Base-by-base conservation (phyloP, 1,140 invertebrate species). In the Listronotus oregonensis region DNA sequence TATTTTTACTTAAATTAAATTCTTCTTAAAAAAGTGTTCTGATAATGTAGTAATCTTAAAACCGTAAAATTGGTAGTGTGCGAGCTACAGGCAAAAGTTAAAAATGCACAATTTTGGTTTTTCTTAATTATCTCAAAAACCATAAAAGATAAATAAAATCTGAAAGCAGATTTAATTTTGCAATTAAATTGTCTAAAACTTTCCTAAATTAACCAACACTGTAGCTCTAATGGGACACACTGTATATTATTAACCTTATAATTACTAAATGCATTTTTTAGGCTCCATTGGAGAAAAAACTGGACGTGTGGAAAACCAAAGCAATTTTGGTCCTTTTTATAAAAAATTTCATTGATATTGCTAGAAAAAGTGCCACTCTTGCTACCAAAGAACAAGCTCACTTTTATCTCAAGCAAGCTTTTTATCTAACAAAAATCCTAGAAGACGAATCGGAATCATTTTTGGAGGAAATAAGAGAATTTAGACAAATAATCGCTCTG, bases 311-410 rank as follows among this genome's bases (percentile, higher is more conserved):
- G 37, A 73, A 71, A 44, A 66, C 39, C 18, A 60, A 50, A n/a
- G 34, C 52, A 9, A 43, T 90, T 1, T 75, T 92, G 0, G 83
- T 87, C 64, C 85, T 90, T 55, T 89, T 93, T 65, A 86, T 89
- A 37, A 75, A 83, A 14, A 87, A 89, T 66, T 91, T 90, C 63
- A 82, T 90, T 14, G 79, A 85, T 54, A 88, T 90, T 80, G 86
- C 86, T 1, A 79, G 84, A 49, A 80, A 79, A 21, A 86, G 85
- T 69, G 82, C 85, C 56, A 82, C 82, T 51, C 85, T 87, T 57
- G 80, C 84, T 14, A 82, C 86, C 1, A 77, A 80, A 18, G 76
- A 80, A 6, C 58, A 64, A 17, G 58, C 61, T 12, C 12, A 27
- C 17, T 67, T 67, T 43, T 70, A 67, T 46, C 84, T 91, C 10